Conservation (phyloP, 2,888 invertebrate genomes). For the Corythucha ciliata region DNA sequence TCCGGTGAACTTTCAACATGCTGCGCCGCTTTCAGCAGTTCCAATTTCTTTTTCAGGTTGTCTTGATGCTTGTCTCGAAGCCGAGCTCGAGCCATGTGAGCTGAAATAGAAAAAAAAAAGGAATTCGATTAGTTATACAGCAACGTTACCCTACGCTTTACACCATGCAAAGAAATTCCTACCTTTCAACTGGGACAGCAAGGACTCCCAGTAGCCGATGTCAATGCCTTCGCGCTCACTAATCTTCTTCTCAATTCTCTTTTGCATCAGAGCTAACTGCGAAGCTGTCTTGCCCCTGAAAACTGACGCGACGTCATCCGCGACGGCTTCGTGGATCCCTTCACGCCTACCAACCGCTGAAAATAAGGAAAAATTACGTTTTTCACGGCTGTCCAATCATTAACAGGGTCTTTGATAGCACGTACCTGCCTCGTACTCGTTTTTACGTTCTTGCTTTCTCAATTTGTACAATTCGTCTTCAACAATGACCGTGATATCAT, state of each 20-base stretch:
- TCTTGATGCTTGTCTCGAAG: constrained; percentile 87
- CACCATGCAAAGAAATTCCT: constrained; percentile 23
- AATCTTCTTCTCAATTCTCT: constrained; percentile 79
- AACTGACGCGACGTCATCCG: constrained; percentile 75
- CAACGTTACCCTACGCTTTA: background rate
- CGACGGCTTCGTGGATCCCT: constrained; percentile 85
- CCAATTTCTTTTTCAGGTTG: constrained; percentile 76
- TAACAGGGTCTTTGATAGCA: background rate
- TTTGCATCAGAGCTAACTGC: constrained; percentile 73
- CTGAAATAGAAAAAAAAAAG: constrained; percentile 42
- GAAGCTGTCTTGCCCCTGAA: constrained; percentile 88
- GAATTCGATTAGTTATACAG: background rate
- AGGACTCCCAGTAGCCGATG: constrained; percentile 95
- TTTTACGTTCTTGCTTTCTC: constrained; percentile 58
- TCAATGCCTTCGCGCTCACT: constrained; percentile 82
- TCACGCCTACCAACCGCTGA: constrained; percentile 52
- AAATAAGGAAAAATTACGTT: constrained; percentile 21
- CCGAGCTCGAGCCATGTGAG: constrained; percentile 87
- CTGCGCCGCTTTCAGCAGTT: constrained; percentile 79
- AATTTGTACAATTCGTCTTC: constrained; percentile 85
- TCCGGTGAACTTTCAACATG: constrained; percentile 44
- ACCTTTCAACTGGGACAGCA: constrained; percentile 86
- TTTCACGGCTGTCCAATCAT: background rate
- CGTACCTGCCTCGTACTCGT: constrained; percentile 49
- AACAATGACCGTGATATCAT: constrained; percentile 89